Conservation (phyloP, 2,797 vertebrate genomes). For the Siniperca obscura region DNA sequence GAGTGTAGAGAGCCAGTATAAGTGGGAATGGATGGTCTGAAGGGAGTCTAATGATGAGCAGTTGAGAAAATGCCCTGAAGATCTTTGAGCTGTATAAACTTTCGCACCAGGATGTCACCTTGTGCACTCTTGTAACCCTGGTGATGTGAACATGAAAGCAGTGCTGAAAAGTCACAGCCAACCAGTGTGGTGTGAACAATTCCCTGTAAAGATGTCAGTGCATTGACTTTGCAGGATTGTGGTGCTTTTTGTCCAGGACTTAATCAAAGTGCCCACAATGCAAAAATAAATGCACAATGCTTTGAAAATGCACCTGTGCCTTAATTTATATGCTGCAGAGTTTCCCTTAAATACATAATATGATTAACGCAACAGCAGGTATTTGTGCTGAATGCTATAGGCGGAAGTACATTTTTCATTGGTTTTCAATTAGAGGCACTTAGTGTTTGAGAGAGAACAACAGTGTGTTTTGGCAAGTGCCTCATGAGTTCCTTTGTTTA, state of each 20-base stretch:
- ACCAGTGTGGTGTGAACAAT: neutral
- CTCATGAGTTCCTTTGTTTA: conserved; percentile 11
- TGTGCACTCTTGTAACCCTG: conserved; percentile 34
- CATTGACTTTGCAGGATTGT: conserved; percentile 16
- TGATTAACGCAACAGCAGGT: conserved; percentile 36
- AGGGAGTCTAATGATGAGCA: conserved; percentile 21
- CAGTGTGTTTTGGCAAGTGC: conserved; percentile 18
- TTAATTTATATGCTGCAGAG: conserved; percentile 1
- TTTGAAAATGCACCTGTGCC: conserved; percentile 1
- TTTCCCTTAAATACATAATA: neutral
- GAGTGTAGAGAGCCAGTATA: conserved; percentile 26
- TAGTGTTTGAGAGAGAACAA: conserved; percentile 9
- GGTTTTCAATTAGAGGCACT: conserved; percentile 43
- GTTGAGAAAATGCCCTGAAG: conserved; percentile 42
- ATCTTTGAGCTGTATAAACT: conserved; percentile 42
- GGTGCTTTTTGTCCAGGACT: neutral
- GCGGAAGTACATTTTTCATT: conserved; percentile 32
- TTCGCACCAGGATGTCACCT: conserved; percentile 33
- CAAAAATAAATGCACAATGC: neutral
- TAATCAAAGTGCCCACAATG: conserved; percentile 18
- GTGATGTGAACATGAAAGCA: conserved; percentile 27
- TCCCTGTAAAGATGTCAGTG: neutral
- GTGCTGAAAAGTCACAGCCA: conserved; percentile 22
- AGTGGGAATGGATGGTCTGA: conserved; percentile 37
- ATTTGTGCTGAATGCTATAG: conserved; percentile 7